A percentile compares a stretch with the other conserved stretches of the same genome.
Conservation (phyloP, 2,113 vertebrate genomes). For the Pelecanus crispus region DNA sequence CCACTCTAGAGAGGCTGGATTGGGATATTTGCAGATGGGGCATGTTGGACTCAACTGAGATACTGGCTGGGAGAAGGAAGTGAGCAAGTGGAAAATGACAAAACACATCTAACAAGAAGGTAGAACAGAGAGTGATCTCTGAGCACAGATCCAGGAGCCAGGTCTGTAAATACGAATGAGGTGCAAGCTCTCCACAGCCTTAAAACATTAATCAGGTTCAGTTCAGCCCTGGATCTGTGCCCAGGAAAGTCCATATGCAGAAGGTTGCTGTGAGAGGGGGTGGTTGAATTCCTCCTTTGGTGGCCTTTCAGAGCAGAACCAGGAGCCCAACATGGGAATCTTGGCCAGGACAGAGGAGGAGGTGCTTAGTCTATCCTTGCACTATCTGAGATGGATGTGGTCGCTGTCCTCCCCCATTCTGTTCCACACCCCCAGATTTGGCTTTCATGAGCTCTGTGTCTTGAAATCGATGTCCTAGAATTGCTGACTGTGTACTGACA, state of each 20-base stretch:
- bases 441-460: neutral
- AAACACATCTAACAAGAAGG: neutral
- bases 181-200: neutral
- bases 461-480: slow-evolving; percentile 23
- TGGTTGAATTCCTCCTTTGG: neutral
- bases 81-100: neutral
- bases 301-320: neutral
- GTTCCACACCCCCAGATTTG: neutral
- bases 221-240: neutral
- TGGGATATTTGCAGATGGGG: neutral
- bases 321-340: neutral
- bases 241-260: neutral
- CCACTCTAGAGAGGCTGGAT: neutral
- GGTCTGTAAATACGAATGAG: neutral
- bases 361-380: neutral
- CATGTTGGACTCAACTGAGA: neutral
- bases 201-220: neutral
- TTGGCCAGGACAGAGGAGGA: neutral
- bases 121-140: neutral
- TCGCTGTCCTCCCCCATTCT: neutral
- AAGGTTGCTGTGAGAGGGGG: neutral
- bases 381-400: neutral
- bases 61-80: neutral
- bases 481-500: slow-evolving; percentile 27
- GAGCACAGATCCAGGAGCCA: neutral